Evolutionary conservation across 2,797 vertebrate genomes (phyloP), one percentile per base, ranked within the genome.

Genomic region (Xenopus petersii): DNA sequence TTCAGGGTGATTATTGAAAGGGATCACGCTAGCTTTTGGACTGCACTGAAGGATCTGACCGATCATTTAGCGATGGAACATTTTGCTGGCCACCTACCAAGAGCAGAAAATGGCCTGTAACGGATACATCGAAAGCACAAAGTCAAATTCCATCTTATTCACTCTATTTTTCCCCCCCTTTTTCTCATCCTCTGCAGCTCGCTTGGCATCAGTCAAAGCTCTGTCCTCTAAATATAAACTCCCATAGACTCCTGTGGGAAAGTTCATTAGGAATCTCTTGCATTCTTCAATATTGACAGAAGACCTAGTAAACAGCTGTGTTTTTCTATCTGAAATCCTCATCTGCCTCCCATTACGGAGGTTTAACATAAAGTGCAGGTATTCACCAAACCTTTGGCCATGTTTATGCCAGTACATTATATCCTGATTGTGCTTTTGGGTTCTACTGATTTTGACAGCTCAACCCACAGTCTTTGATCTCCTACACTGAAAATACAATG

Each of bases 171-270:
- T 3, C 12, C 5, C 10, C 10, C 15, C 72, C 67, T 69, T 70
- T 72, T 49, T 15, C 5, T 47, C 70, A 76, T 67, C 64, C 4
- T 26, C 0, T 30, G 64, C 70, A 56, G 59, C 75, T 83, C 0
- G 1, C 65, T 81, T 84, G 76, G 73, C 15, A 75, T 64, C 82
- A 71, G 21, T 67, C 82, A 54, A 65, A 83, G 79, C 84, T 81
- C 71, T 65, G 56, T 74, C 47, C 81, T 74, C 66, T 70, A 63
- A 75, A 82, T 77, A 73, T 70, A 84, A 84, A 80, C 67, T 79
- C 46, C 78, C 80, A 80, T 74, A 81, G 64, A 72, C 71, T 75
- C 86, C 62, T 71, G 70, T 80, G 76, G 79, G 81, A 83, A 87
- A 81, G 49, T 67, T 82, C 61, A 70, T 78, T 77, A 0, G 61